phyloP scores from a whole-genome alignment of 2,113 vertebrate genomes.

The Sinocyclocheilus maitianheensis region DNA sequence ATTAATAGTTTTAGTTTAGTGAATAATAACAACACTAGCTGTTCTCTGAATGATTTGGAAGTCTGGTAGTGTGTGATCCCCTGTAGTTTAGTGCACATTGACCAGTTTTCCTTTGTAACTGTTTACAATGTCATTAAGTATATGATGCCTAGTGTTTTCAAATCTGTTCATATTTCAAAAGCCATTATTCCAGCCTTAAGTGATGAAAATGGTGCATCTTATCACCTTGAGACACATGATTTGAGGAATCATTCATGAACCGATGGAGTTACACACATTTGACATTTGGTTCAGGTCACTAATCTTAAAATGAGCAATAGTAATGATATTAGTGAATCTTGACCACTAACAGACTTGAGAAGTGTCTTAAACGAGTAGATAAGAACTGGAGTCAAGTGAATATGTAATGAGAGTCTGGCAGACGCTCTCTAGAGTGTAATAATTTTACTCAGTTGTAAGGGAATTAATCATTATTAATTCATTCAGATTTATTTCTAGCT shows the following conservation, averaged over 20 bases:
- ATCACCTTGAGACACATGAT: background rate
- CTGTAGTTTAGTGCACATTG: background rate
- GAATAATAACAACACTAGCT: no score
- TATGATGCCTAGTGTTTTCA: background rate
- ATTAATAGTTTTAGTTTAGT: no score
- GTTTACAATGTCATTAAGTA: background rate
- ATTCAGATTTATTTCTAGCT: no score
- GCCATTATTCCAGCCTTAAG: background rate
- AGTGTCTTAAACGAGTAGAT: background rate
- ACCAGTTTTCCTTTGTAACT: background rate
- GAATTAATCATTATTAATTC: no score
- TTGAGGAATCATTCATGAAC: background rate
- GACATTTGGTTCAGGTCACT: background rate
- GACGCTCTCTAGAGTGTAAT: background rate
- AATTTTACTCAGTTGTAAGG: no score
- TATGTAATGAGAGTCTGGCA: background rate
- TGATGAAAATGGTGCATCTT: background rate
- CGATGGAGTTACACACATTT: background rate
- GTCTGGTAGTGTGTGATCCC: no score
- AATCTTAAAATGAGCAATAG: background rate
- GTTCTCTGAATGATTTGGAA: no score
- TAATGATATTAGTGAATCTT: background rate
- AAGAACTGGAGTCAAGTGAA: background rate
- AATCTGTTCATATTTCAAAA: background rate
- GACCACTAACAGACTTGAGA: background rate